Base-by-base conservation (phyloP, 2,888 invertebrate species). In the Philereme vetulata region DNA sequence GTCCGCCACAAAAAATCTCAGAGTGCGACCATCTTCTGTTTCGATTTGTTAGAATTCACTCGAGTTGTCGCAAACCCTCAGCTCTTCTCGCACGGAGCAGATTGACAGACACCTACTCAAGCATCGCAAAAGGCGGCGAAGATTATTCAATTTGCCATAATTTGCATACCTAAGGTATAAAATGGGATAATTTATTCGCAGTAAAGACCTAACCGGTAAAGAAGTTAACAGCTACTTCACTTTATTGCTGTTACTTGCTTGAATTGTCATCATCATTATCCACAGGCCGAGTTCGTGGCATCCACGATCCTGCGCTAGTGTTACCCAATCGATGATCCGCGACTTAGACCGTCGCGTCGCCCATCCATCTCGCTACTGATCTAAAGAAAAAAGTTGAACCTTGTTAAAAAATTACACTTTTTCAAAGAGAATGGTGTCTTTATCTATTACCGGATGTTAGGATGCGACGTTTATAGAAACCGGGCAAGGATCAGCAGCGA, bases 1-100 rank as follows among this genome's bases (percentile, higher is more conserved):
- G 21, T 6, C 38, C 8, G 4, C 38, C 38, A 6, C 38, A 38
- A 38, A 6, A 4, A 4, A 38, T 43, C 36, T 43, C 42, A 54
- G 8, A 6, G 5, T n/a, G n/a, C n/a, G n/a, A n/a, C n/a, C n/a
- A n/a, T 51, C 50, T 59, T 50, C 54, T 43, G 63, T 56, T n/a
- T 48, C 60, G 60, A 60, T 66, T 66, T 65, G 58, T 54, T 59
- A 60, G 56, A 46, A 56, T 63, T 53, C 58, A 53, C 49, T n/a
- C 58, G 38, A 62, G 61, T 57, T 52, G 64, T 11, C 60, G 45
- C 51, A 46, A 51, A 57, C 50, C 53, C 54, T 57, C 36, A 46
- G 53, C 51, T 50, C 55, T 40, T 46, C 48, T 51, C 51, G 51
- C 21, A 32, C 40, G 51, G 54, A 51, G 62, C 48, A 45, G 57